Percentiles rank a stretch among this genome's conserved stretches.
phyloP scores from a whole-genome alignment of 2,888 invertebrate genomes.

The Acrocyrtus sp. region DNA sequence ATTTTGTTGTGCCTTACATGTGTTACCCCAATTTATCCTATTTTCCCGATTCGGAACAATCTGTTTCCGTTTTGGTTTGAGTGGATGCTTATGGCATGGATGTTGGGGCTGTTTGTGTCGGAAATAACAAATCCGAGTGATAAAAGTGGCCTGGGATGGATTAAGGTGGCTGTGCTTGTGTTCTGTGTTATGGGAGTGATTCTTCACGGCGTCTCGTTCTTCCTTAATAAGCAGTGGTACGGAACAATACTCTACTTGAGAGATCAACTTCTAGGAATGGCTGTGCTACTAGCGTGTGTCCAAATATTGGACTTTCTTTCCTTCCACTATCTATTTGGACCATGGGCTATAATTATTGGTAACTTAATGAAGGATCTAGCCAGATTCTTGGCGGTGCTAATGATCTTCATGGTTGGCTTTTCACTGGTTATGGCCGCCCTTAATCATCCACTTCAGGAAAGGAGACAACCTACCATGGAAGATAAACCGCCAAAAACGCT shows the following conservation, averaged over 20 bases:
- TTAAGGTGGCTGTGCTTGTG: constrained; percentile 85
- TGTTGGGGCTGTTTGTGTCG: constrained; percentile 92
- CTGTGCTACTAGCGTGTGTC: constrained; percentile 95
- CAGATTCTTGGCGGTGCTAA: constrained; percentile 94
- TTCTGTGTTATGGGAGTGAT: constrained; percentile 92
- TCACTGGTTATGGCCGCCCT: constrained; percentile 96
- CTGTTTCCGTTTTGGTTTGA: constrained; percentile 96
- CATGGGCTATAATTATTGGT: constrained; percentile 99
- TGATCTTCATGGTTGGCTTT: constrained; percentile 98
- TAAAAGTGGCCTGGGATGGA: constrained; percentile 95
- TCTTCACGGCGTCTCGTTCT: constrained; percentile 80
- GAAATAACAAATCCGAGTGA: constrained; percentile 91
- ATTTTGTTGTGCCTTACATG: constrained; percentile 89
- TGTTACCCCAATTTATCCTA: constrained; percentile 87
- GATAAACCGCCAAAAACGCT: constrained; percentile 55
- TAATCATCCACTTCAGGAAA: constrained; percentile 79
- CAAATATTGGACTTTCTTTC: constrained; percentile 98
- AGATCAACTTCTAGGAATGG: constrained; percentile 96
- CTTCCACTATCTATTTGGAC: constrained; percentile 99
- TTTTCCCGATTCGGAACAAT: constrained; percentile 72
- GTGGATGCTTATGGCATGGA: constrained; percentile 93
- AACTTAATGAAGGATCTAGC: constrained; percentile 92
- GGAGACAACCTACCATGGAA: constrained; percentile 32
- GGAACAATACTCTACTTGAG: constrained; percentile 91
- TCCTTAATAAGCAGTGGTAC: constrained; percentile 72